Evolutionary conservation across 1,140 invertebrate genomes (phyloP).

Genomic region (Drosophila nigromelanica): DNA sequence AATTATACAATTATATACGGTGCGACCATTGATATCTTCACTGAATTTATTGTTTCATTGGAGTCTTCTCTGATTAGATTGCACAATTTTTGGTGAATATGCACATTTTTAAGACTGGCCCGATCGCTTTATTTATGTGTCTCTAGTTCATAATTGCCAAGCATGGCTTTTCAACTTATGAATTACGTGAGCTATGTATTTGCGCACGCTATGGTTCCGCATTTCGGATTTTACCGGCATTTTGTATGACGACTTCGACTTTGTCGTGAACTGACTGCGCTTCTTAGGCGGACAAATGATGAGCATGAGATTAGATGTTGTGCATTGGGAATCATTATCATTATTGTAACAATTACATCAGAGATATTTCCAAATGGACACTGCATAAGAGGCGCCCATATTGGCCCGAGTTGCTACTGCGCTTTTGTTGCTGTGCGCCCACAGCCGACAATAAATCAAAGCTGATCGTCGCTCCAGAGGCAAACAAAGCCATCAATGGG

Average conservation of each 20-base stretch:
- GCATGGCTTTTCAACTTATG: conserved; percentile 1
- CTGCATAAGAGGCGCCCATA: conserved; percentile 20
- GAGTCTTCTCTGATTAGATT: not conserved
- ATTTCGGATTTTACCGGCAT: conserved; percentile 26
- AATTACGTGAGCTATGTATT: conserved; percentile 39
- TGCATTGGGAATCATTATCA: conserved; percentile 46
- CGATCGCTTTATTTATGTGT: conserved; percentile 5
- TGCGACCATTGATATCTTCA: conserved; percentile 22
- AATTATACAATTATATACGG: not conserved
- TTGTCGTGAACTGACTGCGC: not conserved
- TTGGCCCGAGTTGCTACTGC: conserved; percentile 46
- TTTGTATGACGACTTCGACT: no score
- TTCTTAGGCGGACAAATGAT: conserved; percentile 38
- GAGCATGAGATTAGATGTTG: conserved; percentile 22
- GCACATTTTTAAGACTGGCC: conserved; percentile 1
- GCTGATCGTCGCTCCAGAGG: conserved; percentile 33
- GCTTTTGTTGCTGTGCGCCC: conserved; percentile 55
- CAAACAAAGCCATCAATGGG: conserved; percentile 68
- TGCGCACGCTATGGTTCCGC: conserved; percentile 29
- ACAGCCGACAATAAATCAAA: conserved; percentile 72
- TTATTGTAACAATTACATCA: conserved; percentile 71
- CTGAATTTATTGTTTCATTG: not conserved
- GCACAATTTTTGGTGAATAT: conserved; percentile 11
- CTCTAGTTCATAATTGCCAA: conserved; percentile 8
- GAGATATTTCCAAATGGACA: conserved; percentile 66